Conservation (phyloP, 2,113 vertebrate species). For the Shinisaurus crocodilurus region DNA sequence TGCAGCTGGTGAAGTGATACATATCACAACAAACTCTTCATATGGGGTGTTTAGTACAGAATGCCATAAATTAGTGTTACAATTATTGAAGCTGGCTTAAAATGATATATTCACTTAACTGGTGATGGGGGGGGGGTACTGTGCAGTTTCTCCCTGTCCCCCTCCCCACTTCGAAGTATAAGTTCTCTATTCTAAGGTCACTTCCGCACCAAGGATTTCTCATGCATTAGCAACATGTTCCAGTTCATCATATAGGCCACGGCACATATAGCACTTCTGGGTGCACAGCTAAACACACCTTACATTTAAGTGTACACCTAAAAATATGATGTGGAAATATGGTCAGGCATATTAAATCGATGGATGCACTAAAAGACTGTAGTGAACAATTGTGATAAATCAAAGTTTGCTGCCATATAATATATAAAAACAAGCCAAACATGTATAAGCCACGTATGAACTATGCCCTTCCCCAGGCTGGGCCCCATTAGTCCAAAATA, state of each 20-base stretch:
- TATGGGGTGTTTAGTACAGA: not conserved
- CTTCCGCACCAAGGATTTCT: not conserved
- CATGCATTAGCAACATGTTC: not conserved
- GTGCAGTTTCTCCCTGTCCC: not conserved
- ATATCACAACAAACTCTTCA: too few relatives aligned
- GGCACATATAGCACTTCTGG: not conserved
- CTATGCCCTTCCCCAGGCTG: not conserved
- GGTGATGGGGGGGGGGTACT: rapidly evolving
- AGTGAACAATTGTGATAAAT: not conserved
- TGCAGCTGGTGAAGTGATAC: too few relatives aligned
- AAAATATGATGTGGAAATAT: not conserved
- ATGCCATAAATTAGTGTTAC: not conserved
- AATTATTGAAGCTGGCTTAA: not conserved
- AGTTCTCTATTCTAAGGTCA: not conserved
- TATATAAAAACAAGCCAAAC: not conserved
- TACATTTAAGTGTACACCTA: not conserved
- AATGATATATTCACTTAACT: not conserved
- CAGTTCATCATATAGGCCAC: not conserved
- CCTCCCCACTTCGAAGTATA: not conserved
- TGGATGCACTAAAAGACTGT: not conserved
- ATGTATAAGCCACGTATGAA: not conserved
- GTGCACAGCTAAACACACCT: not conserved
- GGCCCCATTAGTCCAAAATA: not conserved
- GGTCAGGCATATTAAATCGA: not conserved
- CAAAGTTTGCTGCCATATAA: not conserved